These are phyloP conservation scores for Myathropa florea DNA, from an alignment of 2,888 invertebrate genomes.

Conservation along the genomic window DNA sequence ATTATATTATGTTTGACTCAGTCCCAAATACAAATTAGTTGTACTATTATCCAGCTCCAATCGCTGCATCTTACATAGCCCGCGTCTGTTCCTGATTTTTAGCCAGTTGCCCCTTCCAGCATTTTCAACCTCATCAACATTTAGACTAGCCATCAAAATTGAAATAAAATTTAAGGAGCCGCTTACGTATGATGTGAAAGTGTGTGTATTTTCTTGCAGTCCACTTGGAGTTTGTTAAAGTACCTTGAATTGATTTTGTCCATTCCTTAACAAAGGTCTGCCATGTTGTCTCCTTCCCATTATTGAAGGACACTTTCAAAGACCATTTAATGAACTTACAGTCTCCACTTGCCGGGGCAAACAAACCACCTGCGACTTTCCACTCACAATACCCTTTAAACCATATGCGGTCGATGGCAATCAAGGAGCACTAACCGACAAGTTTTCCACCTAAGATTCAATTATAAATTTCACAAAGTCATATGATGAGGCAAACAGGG, in stretches of 20 bases:
- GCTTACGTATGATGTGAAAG: too few relatives aligned
- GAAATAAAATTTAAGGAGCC: too few relatives aligned
- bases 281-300: neutral
- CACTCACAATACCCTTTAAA: constrained; percentile 8
- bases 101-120: too few relatives aligned
- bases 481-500: constrained; percentile 42
- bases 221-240: neutral
- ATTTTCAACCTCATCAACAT: too few relatives aligned
- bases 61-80: too few relatives aligned
- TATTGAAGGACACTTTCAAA: constrained; percentile 22
- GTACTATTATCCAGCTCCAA: too few relatives aligned
- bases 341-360: constrained; percentile 27
- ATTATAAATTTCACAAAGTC: constrained; percentile 71
- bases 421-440: constrained; percentile 68
- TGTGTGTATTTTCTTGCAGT: neutral
- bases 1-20: too few relatives aligned
- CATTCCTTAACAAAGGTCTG: neutral
- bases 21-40: too few relatives aligned
- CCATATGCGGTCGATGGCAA: constrained; percentile 62
- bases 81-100: too few relatives aligned
- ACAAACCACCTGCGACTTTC: constrained; percentile 49
- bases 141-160: too few relatives aligned
- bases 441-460: constrained; percentile 70
- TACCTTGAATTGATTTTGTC: neutral
- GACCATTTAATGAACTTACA: constrained; percentile 57